Evolutionary conservation across 2,888 invertebrate species (phyloP), one percentile per base, ranked within the genome.

Genomic region (Eumerus sabulonum): DNA sequence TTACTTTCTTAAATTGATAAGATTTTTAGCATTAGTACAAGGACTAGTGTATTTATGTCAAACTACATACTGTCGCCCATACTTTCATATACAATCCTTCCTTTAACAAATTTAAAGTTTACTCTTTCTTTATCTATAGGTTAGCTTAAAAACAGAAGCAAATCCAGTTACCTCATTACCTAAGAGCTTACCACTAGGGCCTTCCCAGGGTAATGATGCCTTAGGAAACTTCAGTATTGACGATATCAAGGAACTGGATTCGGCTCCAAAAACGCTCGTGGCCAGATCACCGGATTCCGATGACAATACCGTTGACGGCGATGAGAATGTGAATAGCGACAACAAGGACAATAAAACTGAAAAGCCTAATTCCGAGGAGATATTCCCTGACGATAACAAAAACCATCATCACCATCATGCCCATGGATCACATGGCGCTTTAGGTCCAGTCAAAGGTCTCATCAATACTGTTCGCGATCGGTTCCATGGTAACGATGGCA

Each of bases 391-490:
- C 19, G 47, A 53, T 35, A 59, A 53, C 35, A 59, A 72, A 9
- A 68, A 60, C 35, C 57, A 51, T 12, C 57, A 59, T 60, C 63
- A 62, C 7, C 59, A 9, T 40, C 68, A 79, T 54, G 53, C 68
- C 0, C 79, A 79, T 2, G 79, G 79, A 60, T 79, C 74, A 1
- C 74, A 74, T 40, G 79, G 74, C n/a, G 54, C 48, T 4, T 19
- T 87, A 48, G 87, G 87, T 67, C 86, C 88, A 2, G 86, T 87
- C 1, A 86, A 84, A 56, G 87, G n/a, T n/a, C 40, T 40, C 3
- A 11, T 40, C 40, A 40, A 40, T n/a, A 40, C 40, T 40, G 27
- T 27, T 27, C 42, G 13, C 77, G 62, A 11, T 64, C 76, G 45
- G 57, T 63, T 14, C 76, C 59, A 71, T 76, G 84, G 0, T 79